Conservation (phyloP, 2,888 invertebrate species). For the Anticlea derivata region DNA sequence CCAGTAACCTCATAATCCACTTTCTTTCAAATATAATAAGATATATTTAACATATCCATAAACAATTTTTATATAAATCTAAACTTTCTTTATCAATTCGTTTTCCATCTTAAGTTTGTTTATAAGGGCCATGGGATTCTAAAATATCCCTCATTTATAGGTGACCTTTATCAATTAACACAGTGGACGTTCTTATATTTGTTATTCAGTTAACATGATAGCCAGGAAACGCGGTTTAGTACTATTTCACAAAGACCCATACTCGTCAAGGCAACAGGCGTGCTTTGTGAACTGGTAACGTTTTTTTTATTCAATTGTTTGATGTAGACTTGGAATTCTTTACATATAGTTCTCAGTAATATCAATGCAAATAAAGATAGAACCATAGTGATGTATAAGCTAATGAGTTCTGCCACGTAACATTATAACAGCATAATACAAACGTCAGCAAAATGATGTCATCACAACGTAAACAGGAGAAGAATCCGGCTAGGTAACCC, state of each 20-base stretch:
- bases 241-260: slow-evolving; percentile 57
- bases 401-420: slow-evolving; percentile 23
- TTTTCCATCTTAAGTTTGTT: slow-evolving; percentile 1
- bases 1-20: slow-evolving; percentile 35
- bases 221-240: slow-evolving; percentile 61
- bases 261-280: slow-evolving; percentile 60
- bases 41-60: slow-evolving; percentile 22
- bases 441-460: slow-evolving; percentile 72
- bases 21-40: slow-evolving; percentile 26
- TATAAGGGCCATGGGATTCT: not conserved
- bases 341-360: not conserved
- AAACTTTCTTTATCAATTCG: slow-evolving; percentile 16
- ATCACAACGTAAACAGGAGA: slow-evolving; percentile 59
- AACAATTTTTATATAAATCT: slow-evolving; percentile 12
- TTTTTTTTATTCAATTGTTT: slow-evolving; percentile 33
- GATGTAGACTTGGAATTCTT: slow-evolving; percentile 27
- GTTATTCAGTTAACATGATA: slow-evolving; percentile 66
- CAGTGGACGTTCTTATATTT: slow-evolving; percentile 58
- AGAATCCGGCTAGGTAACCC: slow-evolving; percentile 76
- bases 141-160: slow-evolving; percentile 13
- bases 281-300: slow-evolving; percentile 49
- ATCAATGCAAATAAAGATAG: slow-evolving; percentile 6
- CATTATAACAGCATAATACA: slow-evolving; percentile 57
- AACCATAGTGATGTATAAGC: slow-evolving; percentile 4
- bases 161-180: slow-evolving; percentile 66